phyloP scores from a whole-genome alignment of 2,113 vertebrate genomes.

The Cinclus mexicanus region DNA sequence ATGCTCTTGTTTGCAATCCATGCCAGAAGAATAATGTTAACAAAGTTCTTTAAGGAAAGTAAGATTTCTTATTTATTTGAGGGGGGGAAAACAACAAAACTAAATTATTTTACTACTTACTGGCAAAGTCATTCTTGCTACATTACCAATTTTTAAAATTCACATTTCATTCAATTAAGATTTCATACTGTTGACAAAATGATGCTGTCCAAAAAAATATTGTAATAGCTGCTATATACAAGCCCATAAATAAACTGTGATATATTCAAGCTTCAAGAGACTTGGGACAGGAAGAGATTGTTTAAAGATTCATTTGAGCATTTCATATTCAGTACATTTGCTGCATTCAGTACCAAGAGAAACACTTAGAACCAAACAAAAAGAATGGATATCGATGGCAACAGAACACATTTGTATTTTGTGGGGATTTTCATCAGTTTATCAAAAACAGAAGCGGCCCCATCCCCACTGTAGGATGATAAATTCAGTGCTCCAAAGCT shows the following conservation, averaged over 20 bases:
- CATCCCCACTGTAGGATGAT: not conserved
- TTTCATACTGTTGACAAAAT: conserved; percentile 43
- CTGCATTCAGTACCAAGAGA: conserved; percentile 5
- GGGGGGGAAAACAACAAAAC: not conserved
- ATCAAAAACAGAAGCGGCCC: not conserved
- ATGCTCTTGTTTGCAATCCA: not conserved
- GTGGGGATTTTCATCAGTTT: not conserved
- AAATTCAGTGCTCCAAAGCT: not conserved
- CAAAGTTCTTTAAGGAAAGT: conserved; percentile 1
- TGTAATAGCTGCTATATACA: conserved; percentile 5
- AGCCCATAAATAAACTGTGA: conserved; percentile 65
- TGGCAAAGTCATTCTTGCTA: conserved; percentile 7
- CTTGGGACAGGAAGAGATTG: not conserved
- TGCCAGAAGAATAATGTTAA: not conserved
- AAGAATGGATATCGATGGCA: not conserved
- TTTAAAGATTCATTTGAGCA: conserved; percentile 1
- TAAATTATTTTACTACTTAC: conserved; percentile 35
- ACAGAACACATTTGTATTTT: not conserved
- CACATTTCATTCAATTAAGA: conserved; percentile 68
- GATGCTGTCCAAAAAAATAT: not conserved
- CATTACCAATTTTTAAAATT: conserved; percentile 37
- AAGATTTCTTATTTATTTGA: conserved; percentile 53
- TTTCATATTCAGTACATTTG: conserved; percentile 14
- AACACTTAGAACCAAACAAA: not conserved
- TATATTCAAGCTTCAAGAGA: not conserved